Conservation (phyloP, 2,888 invertebrate genomes). For the Parelbella ahira region DNA sequence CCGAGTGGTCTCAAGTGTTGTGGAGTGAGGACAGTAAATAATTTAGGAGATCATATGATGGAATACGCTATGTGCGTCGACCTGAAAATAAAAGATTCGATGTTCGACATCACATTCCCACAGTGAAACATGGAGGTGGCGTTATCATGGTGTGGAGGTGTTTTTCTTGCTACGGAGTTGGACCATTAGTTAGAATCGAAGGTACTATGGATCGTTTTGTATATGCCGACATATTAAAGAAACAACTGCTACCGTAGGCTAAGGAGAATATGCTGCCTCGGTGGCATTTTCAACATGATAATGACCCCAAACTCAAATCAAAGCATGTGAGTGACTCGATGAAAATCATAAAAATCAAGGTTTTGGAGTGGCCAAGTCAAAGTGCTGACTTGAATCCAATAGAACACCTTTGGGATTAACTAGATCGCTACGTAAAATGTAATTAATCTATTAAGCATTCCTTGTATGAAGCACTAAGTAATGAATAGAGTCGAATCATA, state of each 20-base stretch:
- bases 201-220: slow-evolving; percentile 7
- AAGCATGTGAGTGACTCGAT: background rate
- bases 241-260: background rate
- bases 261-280: background rate
- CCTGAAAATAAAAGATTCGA: no score
- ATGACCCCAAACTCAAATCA: background rate
- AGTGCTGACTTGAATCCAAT: background rate
- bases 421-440: no score
- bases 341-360: background rate
- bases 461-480: background rate
- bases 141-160: no score
- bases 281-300: background rate
- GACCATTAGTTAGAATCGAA: slow-evolving; percentile 1
- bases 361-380: slow-evolving; percentile 2
- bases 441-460: background rate
- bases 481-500: background rate
- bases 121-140: no score
- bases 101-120: no score
- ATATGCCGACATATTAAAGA: no score
- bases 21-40: no score
- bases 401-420: background rate
- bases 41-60: no score
- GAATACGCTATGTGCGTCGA: no score
- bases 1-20: no score
- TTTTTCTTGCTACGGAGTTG: no score